Conservation (phyloP, 1,140 invertebrate genomes). For the Leucophenga varia region DNA sequence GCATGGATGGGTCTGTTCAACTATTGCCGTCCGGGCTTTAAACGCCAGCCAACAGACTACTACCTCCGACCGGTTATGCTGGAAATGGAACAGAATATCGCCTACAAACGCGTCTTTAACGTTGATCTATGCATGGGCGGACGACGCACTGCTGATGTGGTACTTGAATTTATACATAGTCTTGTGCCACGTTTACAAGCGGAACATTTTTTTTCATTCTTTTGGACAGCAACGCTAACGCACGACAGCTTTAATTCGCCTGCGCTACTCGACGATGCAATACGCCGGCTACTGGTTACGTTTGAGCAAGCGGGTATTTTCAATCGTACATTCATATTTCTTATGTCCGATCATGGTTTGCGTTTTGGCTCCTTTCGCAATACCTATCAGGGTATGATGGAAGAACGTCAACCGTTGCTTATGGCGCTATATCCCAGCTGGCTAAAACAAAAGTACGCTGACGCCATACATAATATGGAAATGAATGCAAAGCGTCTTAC, state of each 20-base stretch:
- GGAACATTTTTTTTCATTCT: constrained; percentile 66
- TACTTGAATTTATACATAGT: constrained; percentile 57
- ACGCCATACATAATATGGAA: constrained; percentile 67
- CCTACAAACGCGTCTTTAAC: constrained; percentile 54
- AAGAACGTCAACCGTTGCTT: constrained; percentile 85
- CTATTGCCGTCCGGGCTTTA: constrained; percentile 74
- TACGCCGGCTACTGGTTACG: constrained; percentile 61
- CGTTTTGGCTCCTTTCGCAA: constrained; percentile 71
- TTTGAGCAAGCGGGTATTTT: constrained; percentile 61
- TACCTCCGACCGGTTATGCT: constrained; percentile 74
- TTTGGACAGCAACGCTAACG: constrained; percentile 73
- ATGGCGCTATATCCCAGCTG: constrained; percentile 74
- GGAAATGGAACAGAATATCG: constrained; percentile 60
- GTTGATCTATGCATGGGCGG: constrained; percentile 60
- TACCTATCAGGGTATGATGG: constrained; percentile 77
- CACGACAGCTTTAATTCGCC: constrained; percentile 75
- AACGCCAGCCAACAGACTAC: constrained; percentile 77
- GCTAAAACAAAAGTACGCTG: constrained; percentile 67
- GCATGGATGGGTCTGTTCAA: constrained; percentile 75
- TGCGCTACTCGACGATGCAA: constrained; percentile 64
- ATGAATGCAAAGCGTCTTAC: constrained; percentile 72
- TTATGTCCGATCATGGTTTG: constrained; percentile 91
- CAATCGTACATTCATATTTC: constrained; percentile 72
- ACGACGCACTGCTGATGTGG: constrained; percentile 55
- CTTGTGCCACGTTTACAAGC: constrained; percentile 22